Base-by-base conservation (phyloP, 1,140 invertebrate genomes). In the Bombus soroeensis region DNA sequence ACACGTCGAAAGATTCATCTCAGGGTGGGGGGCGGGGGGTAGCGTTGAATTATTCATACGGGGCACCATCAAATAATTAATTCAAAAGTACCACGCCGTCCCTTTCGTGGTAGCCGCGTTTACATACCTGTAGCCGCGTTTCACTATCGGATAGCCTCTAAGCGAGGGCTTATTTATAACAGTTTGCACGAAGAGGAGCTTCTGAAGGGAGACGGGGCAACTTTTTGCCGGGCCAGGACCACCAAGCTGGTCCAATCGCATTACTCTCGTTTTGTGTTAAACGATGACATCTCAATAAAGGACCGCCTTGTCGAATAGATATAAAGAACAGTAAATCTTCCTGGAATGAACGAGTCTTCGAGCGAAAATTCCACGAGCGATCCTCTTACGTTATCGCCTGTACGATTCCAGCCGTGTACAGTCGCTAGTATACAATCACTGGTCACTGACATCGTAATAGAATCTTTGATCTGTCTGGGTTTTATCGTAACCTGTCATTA, bases 21-120 rank as follows among this genome's bases (percentile, higher is more conserved):
- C 66, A 0, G 18, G 47, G 0, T 18, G 1, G 10, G 59, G 10
- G 25, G 3, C 0, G 10, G 34, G 39, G 37, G 37, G 37, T 47
- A 87, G 75, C 75, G 73, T 71, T 91, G 89, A 91, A 92, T 92
- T 89, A 92, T 92, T 90, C 90, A 91, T 92, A 74, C 9, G 79
- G 66, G 76, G 71, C 41, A 70, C 75, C 84, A 88, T 90, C 81
- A 72, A 90, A 91, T 91, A 91, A 92, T 92, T 91, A 89, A 92
- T 92, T 91, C 89, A 89, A 89, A 86, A 80, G 87, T 89, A 91
- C 81, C 77, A 87, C 81, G 73, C 76, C 77, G 57, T 87, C 84
- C 59, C 87, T 88, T 88, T 89, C 39, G 66, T 41, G 37, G 64
- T 81, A 78, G 34, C 53, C 77, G 62, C 43, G 77, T 72, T 71